These are phyloP conservation scores for Drosophila sucinea DNA, from an alignment of 1,140 invertebrate genomes.

Conservation along the genomic window DNA sequence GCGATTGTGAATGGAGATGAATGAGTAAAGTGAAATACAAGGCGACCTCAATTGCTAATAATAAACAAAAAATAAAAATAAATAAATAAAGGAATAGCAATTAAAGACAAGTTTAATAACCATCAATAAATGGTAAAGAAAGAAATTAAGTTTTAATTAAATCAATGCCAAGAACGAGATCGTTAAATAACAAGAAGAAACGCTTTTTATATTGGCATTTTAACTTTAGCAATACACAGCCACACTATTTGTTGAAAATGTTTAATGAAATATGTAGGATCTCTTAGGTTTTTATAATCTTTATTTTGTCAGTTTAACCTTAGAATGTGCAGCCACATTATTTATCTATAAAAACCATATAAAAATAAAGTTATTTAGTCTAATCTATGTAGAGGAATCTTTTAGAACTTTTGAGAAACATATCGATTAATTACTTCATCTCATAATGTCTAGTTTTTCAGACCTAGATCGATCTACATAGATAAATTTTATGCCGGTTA, in stretches of 20 bases:
- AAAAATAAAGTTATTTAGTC: background rate
- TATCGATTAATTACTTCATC: no score
- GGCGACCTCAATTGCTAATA: constrained; percentile 10
- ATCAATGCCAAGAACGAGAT: no score
- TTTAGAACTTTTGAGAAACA: background rate
- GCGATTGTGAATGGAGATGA: constrained; percentile 21
- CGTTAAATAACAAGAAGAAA: no score
- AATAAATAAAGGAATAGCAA: background rate
- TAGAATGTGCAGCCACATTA: background rate
- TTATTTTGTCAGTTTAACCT: no score
- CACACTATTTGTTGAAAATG: no score
- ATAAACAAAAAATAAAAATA: background rate
- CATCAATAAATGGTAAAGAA: constrained; percentile 10
- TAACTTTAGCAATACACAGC: no score
- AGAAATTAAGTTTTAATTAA: background rate
- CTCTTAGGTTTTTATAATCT: no score
- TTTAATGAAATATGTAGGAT: no score
- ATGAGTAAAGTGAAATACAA: constrained; percentile 2
- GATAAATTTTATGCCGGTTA: no score
- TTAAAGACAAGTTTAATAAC: background rate
- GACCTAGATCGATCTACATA: no score
- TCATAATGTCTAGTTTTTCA: no score
- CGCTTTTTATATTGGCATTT: no score
- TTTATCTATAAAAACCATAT: background rate
- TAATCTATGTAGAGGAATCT: background rate